Conservation (phyloP, 2,113 vertebrate species). For the Pandion haliaetus region DNA sequence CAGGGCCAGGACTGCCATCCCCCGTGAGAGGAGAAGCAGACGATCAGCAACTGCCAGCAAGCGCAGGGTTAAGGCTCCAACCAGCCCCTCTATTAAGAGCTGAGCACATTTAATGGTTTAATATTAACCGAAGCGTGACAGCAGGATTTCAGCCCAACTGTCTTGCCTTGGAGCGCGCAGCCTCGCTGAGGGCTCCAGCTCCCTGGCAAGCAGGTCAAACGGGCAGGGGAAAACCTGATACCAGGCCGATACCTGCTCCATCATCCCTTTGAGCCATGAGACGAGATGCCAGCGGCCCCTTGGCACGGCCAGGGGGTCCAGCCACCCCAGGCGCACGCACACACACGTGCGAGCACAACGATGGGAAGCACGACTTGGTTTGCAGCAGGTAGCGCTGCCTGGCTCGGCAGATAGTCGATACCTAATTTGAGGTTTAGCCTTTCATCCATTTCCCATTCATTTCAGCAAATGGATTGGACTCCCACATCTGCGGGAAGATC, state of each 20-base stretch:
- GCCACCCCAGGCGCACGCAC: accelerated
- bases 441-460: slow-evolving; percentile 28
- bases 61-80: slow-evolving; percentile 25
- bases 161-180: background rate
- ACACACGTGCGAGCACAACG: accelerated
- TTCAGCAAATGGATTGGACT: slow-evolving; percentile 1
- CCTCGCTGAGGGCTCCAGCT: background rate
- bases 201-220: background rate
- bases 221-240: background rate
- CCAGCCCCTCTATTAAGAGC: background rate
- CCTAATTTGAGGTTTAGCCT: slow-evolving; percentile 53
- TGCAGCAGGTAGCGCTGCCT: background rate
- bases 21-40: background rate
- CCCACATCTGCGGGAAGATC: background rate
- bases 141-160: slow-evolving; percentile 18
- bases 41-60: background rate
- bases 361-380: background rate
- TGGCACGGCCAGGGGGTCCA: background rate
- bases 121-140: slow-evolving; percentile 40
- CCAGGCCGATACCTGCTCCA: background rate
- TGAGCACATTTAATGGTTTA: slow-evolving; percentile 47
- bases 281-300: background rate
- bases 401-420: slow-evolving; percentile 32
- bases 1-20: background rate
- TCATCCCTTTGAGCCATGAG: background rate